These are phyloP conservation scores for Psittacula derbiana DNA, from an alignment of 2,797 vertebrate species.

Conservation along the genomic window DNA sequence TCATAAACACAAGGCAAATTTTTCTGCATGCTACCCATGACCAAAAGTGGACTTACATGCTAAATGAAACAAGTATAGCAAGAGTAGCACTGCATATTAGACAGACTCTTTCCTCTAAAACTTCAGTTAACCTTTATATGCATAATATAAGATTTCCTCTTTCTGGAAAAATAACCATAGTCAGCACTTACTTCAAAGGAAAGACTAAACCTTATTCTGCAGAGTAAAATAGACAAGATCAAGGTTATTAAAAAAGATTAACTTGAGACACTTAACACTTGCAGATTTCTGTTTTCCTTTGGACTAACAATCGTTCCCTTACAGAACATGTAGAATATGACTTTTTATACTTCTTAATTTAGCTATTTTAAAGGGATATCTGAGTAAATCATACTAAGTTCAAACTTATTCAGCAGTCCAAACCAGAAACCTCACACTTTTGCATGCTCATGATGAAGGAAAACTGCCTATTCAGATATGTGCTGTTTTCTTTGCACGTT, in stretches of 20 bases:
- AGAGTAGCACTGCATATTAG: background rate
- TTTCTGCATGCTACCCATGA: background rate
- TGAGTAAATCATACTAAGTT: background rate
- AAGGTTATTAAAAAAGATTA: background rate
- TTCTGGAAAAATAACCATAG: background rate
- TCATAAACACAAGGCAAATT: background rate
- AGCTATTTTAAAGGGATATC: background rate
- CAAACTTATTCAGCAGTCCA: background rate
- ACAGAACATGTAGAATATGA: background rate
- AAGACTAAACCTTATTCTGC: background rate
- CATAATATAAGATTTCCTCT: background rate
- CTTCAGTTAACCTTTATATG: background rate
- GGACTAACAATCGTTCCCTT: background rate
- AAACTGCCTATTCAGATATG: background rate
- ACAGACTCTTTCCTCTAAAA: background rate
- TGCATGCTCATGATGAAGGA: background rate
- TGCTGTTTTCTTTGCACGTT: background rate
- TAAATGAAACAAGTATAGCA: background rate
- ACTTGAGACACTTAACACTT: background rate
- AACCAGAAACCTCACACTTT: background rate
- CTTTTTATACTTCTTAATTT: background rate
- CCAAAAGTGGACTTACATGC: fast-evolving
- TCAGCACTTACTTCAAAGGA: background rate
- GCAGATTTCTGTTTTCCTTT: background rate
- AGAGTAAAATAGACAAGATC: background rate